These are phyloP conservation scores for Drosophila percnosoma DNA, from an alignment of 2,888 invertebrate genomes.

Conservation along the genomic window DNA sequence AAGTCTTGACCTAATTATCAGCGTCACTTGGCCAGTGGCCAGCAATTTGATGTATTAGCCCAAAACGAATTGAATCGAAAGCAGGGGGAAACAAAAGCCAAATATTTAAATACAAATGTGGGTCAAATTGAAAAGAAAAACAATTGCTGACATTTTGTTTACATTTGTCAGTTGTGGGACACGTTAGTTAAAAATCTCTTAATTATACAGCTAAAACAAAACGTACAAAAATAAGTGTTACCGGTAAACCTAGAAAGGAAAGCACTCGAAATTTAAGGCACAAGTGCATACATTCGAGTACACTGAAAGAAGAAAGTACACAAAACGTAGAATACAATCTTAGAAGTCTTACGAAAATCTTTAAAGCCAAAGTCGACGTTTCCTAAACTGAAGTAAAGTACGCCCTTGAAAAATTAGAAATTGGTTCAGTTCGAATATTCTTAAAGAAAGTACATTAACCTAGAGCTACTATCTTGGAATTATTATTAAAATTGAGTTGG, in stretches of 20 bases:
- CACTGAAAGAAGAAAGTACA: slow-evolving; percentile 1
- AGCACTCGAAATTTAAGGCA: slow-evolving; percentile 1
- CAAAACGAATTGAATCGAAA: slow-evolving; percentile 48
- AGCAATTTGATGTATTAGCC: slow-evolving; percentile 48
- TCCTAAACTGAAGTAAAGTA: not conserved
- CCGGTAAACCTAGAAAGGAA: slow-evolving; percentile 3
- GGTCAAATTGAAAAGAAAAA: slow-evolving; percentile 40
- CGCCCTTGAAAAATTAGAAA: not conserved
- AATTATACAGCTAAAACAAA: slow-evolving; percentile 24
- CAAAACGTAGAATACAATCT: not conserved
- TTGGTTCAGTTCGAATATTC: not conserved
- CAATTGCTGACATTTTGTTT: slow-evolving; percentile 57
- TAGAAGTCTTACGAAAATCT: not conserved
- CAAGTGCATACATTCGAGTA: not conserved
- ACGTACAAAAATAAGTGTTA: slow-evolving; percentile 29
- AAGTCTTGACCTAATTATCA: slow-evolving; percentile 51
- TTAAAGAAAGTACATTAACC: not conserved
- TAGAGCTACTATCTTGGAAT: not conserved
- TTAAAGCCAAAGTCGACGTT: not conserved
- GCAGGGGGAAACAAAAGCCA: slow-evolving; percentile 5
- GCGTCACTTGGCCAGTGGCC: slow-evolving; percentile 43
- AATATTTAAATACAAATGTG: slow-evolving; percentile 35
- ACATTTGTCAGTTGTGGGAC: slow-evolving; percentile 43
- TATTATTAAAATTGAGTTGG: not conserved
- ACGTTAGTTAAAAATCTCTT: slow-evolving; percentile 31